Evolutionary conservation across 2,888 invertebrate genomes (phyloP).

Genomic region (Leptinotarsa haldemani): DNA sequence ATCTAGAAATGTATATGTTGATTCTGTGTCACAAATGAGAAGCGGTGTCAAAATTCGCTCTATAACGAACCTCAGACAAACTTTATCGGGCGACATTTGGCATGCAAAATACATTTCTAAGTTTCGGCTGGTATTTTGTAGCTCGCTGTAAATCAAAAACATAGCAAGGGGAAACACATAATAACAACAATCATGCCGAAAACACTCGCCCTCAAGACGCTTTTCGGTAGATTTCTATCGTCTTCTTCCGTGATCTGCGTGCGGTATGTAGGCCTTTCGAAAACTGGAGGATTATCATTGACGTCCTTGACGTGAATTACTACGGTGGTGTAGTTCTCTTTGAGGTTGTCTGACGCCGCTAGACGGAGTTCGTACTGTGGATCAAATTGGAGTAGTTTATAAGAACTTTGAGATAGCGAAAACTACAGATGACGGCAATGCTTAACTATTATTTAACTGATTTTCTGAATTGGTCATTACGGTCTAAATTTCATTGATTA

Average conservation of each 20-base stretch:
- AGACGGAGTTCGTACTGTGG: slow-evolving; percentile 90
- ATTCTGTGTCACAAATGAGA: neutral
- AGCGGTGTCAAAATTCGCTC: neutral
- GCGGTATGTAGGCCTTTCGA: slow-evolving; percentile 93
- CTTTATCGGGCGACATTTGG: slow-evolving; percentile 21
- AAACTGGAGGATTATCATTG: slow-evolving; percentile 97
- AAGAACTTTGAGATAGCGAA: slow-evolving; percentile 13
- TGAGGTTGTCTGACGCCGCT: slow-evolving; percentile 95
- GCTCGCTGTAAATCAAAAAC: slow-evolving; percentile 31
- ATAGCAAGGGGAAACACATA: slow-evolving; percentile 42
- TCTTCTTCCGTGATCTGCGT: slow-evolving; percentile 97
- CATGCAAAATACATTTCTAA: slow-evolving; percentile 36
- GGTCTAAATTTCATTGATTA: too few relatives aligned
- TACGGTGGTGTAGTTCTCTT: slow-evolving; percentile 96
- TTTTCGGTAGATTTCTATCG: slow-evolving; percentile 92
- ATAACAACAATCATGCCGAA: slow-evolving; percentile 36
- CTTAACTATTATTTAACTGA: too few relatives aligned
- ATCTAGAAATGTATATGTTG: neutral
- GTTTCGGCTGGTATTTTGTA: slow-evolving; percentile 19
- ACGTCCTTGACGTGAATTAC: slow-evolving; percentile 98
- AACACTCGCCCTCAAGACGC: slow-evolving; percentile 84
- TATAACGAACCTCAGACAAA: slow-evolving; percentile 7
- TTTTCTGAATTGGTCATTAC: too few relatives aligned
- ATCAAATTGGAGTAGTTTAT: slow-evolving; percentile 33
- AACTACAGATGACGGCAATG: too few relatives aligned